Evolutionary conservation across 2,797 vertebrate genomes (phyloP), one percentile per base, ranked within the genome.

Genomic region (Enteromius unitaeniatus): DNA sequence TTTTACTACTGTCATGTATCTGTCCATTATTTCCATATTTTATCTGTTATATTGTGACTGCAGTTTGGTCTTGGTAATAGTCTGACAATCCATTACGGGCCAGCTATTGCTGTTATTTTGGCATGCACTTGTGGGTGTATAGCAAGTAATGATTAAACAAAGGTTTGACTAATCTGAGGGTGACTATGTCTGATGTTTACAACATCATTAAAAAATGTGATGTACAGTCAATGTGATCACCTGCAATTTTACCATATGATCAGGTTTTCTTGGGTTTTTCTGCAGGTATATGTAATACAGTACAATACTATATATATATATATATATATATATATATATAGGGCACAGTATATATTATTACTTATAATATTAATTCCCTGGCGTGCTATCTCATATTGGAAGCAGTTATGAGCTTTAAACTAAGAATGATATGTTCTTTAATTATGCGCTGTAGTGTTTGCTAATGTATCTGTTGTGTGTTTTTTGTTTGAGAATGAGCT

Each of bases 401-500:
- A 3, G 51, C 8, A 49, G 45, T 42, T 69, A 68, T 23, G 37
- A 26, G 11, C 23, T 14, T 23, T 47, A 47, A 73, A 49, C 26
- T 49, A 19, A 40, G 21, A 34, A 15, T 14, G 31, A 40, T n/a
- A 14, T 34, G 31, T 55, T 34, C 6, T 58, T 13, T 42, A n/a
- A 62, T 23, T 19, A 21, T 19, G 15, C 53, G 6, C 23, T 26
- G 58, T 28, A 42, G 28, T 21, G 15, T 55, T 37, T 55, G 10
- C 26, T 74, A 21, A 31, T 23, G 51, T 40, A 68, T 19, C 3
- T 7, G 37, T 79, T 23, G 45, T 31, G 2, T 65, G 45, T 77
- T 85, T 7, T n/a, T 34, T n/a, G 9, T 40, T 58, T 62, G 19
- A 65, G 77, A 69, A 76, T 37, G n/a, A 45, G 21, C 17, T 65